A percentile compares a stretch with the other conserved stretches of the same genome.
These are phyloP conservation scores for Apoda limacodes DNA, from an alignment of 2,888 invertebrate species.

Conservation along the genomic window DNA sequence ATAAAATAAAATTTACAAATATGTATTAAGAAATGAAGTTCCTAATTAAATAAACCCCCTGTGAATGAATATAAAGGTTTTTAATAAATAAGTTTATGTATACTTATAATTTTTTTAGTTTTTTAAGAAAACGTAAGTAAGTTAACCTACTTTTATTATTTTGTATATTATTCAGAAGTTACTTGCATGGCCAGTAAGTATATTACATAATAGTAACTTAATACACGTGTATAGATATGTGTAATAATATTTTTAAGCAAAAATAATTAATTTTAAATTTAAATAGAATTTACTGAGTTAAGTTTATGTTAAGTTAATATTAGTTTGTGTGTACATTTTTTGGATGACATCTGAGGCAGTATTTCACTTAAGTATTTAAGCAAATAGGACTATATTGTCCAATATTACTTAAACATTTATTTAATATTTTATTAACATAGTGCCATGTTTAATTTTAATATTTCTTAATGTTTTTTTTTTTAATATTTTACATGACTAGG, in stretches of 20 bases:
- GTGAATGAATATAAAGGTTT: conserved; percentile 25
- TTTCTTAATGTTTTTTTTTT: neutral
- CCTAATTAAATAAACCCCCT: too few species aligned
- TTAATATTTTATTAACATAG: neutral
- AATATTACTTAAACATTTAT: neutral
- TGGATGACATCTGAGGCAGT: conserved; percentile 65
- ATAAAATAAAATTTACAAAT: too few species aligned
- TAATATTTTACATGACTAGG: too few species aligned
- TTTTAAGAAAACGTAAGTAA: too few species aligned
- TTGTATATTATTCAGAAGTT: conserved; percentile 21
- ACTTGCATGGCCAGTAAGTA: conserved; percentile 31
- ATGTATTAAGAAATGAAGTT: too few species aligned
- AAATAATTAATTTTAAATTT: too few species aligned
- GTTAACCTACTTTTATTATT: conserved; percentile 16
- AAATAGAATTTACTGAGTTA: conserved; percentile 16
- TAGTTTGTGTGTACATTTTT: conserved; percentile 43
- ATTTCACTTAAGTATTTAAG: conserved; percentile 38
- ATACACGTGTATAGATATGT: too few species aligned
- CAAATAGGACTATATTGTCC: neutral
- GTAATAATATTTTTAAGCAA: too few species aligned
- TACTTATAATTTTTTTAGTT: too few species aligned
- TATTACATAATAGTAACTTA: too few species aligned
- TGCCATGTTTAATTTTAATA: neutral
- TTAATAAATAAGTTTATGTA: too few species aligned
- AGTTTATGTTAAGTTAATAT: conserved; percentile 22